Conservation (phyloP, 2,888 invertebrate species). For the Cremastobaeus sp. region DNA sequence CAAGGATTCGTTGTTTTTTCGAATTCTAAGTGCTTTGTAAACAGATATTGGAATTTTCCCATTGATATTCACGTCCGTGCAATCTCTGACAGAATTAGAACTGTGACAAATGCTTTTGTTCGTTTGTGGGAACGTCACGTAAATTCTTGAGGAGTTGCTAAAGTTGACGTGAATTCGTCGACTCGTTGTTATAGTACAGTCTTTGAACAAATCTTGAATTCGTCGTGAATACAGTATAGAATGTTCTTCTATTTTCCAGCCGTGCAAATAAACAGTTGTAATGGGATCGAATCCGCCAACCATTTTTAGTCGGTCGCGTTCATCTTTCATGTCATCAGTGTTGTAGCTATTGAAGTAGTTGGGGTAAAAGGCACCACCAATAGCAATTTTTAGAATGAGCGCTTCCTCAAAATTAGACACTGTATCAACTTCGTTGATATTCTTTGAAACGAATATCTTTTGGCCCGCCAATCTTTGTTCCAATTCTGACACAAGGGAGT, state of each 20-base stretch:
- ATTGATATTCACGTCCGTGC: constrained; percentile 34
- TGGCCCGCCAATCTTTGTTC: constrained; percentile 81
- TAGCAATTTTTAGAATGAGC: constrained; percentile 85
- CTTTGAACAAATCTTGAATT: constrained; percentile 82
- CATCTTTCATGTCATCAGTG: constrained; percentile 81
- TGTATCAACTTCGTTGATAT: constrained; percentile 71
- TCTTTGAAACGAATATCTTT: constrained; percentile 81
- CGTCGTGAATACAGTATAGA: constrained; percentile 84
- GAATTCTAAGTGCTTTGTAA: constrained; percentile 84
- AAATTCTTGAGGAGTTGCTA: constrained; percentile 82
- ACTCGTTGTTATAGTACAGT: constrained; percentile 68
- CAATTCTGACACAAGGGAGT: constrained; percentile 86
- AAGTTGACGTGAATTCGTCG: constrained; percentile 76
- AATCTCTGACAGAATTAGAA: not conserved
- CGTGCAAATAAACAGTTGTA: constrained; percentile 84
- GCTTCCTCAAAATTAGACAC: constrained; percentile 79
- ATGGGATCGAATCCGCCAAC: constrained; percentile 88
- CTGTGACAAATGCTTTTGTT: not conserved
- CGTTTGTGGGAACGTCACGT: constrained; percentile 75
- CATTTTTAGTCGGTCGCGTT: constrained; percentile 80
- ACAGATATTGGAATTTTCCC: constrained; percentile 77
- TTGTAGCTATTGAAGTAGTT: constrained; percentile 86
- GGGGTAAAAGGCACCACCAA: constrained; percentile 95
- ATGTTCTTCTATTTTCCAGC: constrained; percentile 82
- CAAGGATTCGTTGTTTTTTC: constrained; percentile 78